phyloP scores from a whole-genome alignment of 2,797 vertebrate species.

The Sciurus carolinensis region DNA sequence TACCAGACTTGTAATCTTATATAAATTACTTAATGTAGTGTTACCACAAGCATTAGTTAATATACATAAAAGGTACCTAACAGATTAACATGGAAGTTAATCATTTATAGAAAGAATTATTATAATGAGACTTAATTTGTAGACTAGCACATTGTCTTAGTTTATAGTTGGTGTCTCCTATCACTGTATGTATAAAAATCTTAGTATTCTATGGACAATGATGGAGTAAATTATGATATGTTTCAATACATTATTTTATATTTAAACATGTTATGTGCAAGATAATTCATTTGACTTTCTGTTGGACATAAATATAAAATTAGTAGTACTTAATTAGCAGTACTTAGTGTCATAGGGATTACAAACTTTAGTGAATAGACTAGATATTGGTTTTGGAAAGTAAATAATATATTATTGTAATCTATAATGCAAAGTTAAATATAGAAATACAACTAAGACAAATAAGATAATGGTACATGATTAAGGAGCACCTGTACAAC shows the following conservation, averaged over 20 bases:
- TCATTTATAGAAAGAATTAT: constrained; percentile 3
- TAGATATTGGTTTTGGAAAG: neutral
- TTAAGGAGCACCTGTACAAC: fast-evolving
- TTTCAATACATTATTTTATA: neutral
- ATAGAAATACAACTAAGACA: neutral
- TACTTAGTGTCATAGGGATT: neutral
- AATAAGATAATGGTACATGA: neutral
- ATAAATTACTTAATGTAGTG: neutral
- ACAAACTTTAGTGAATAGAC: neutral
- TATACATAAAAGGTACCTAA: neutral
- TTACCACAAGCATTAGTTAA: neutral
- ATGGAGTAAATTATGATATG: neutral
- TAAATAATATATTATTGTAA: too few species aligned
- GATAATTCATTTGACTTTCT: neutral
- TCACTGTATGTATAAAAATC: neutral
- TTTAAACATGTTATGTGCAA: neutral
- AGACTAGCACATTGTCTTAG: neutral
- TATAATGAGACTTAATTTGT: neutral
- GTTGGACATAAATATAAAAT: neutral
- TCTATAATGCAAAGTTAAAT: neutral
- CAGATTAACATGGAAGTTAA: neutral
- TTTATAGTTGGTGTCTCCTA: neutral
- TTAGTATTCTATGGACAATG: neutral
- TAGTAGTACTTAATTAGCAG: neutral
- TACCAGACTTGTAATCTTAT: neutral